Conservation (phyloP, 2,113 vertebrate genomes). For the Isurus oxyrinchus region DNA sequence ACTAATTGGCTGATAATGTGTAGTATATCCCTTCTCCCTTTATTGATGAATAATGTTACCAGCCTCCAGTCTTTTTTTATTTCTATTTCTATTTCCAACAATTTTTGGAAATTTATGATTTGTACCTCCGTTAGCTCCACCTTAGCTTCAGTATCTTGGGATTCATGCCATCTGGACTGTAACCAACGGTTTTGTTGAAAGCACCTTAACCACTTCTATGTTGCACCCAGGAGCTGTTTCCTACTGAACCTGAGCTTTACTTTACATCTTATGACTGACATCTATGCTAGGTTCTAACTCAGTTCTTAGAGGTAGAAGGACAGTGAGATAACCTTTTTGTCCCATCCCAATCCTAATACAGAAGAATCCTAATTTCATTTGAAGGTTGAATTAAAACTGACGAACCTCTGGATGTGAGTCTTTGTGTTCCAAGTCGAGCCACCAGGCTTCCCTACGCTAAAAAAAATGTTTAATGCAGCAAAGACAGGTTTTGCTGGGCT, state of each 20-base stretch:
- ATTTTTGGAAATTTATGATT: background rate
- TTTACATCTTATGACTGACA: constrained; percentile 51
- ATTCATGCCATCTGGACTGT: background rate
- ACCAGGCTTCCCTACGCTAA: constrained; percentile 18
- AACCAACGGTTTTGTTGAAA: constrained; percentile 25
- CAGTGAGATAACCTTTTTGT: constrained; percentile 8
- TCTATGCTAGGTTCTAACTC: background rate
- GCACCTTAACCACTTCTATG: constrained; percentile 28
- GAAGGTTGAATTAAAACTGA: constrained; percentile 33
- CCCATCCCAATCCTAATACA: background rate
- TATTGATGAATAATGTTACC: background rate
- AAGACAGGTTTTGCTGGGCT: constrained; percentile 31
- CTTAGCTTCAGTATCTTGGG: background rate
- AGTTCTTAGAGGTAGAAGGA: background rate
- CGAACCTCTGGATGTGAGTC: background rate
- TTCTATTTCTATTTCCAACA: background rate
- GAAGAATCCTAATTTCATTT: background rate
- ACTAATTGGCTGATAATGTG: background rate
- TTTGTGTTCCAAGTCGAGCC: background rate
- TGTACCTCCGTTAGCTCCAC: no score
- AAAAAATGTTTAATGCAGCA: constrained; percentile 38
- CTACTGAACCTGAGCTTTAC: constrained; percentile 67
- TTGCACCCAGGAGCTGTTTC: constrained; percentile 38
- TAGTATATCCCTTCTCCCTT: background rate
- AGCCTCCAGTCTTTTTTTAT: background rate